Evolutionary conservation across 2,797 vertebrate species (phyloP).

Genomic region (Myoxocephalus aenaeus): DNA sequence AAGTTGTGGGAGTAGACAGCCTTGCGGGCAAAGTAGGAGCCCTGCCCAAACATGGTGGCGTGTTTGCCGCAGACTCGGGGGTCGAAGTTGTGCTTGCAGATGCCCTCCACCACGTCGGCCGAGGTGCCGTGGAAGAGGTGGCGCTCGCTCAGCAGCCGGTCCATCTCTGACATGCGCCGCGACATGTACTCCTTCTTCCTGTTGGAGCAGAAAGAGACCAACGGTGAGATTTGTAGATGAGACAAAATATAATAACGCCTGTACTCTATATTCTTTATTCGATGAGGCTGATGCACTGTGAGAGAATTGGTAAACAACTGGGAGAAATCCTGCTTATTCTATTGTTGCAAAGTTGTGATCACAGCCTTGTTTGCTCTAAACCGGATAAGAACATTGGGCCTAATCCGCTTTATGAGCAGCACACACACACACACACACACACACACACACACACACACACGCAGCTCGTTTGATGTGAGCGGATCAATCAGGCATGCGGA

Average conservation of each 20-base stretch:
- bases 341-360: slow-evolving; percentile 26
- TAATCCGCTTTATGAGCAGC: slow-evolving; percentile 53
- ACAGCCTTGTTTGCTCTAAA: slow-evolving; percentile 32
- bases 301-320: slow-evolving; percentile 16
- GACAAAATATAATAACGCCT: background rate
- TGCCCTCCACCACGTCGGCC: slow-evolving; percentile 95
- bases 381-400: slow-evolving; percentile 20
- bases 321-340: background rate
- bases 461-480: slow-evolving; percentile 47
- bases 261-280: background rate
- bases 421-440: slow-evolving; percentile 4
- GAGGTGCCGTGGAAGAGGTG: slow-evolving; percentile 99
- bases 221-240: background rate
- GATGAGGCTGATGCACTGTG: slow-evolving; percentile 3
- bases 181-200: slow-evolving; percentile 99
- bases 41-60: slow-evolving; percentile 99
- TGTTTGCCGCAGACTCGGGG: slow-evolving; percentile 97
- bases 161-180: slow-evolving; percentile 91
- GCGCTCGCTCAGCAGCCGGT: slow-evolving; percentile 93
- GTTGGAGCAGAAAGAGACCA: slow-evolving; percentile 39
- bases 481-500: slow-evolving; percentile 60
- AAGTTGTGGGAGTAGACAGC: slow-evolving; percentile 98
- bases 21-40: slow-evolving; percentile 98
- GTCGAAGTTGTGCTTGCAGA: slow-evolving; percentile 99
- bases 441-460: slow-evolving; percentile 9